These are phyloP conservation scores for Meloidogyne exigua DNA, from an alignment of 1,140 invertebrate genomes.

Conservation along the genomic window DNA sequence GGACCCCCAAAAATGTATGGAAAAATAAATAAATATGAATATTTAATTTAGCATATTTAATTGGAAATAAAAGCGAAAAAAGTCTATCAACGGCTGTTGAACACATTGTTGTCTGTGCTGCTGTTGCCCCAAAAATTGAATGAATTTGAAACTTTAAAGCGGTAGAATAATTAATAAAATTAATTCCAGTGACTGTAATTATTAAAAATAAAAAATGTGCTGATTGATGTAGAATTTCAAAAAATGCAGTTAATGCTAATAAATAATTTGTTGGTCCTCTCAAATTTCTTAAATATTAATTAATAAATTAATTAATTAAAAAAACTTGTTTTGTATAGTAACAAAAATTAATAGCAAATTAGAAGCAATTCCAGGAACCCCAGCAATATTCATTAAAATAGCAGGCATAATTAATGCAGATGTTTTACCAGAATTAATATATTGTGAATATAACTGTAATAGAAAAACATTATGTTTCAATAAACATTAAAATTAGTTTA, in stretches of 20 bases:
- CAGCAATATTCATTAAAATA: neutral
- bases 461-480: too few relatives aligned
- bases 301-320: neutral
- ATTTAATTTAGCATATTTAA: neutral
- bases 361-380: neutral
- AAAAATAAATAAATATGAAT: neutral
- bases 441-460: neutral
- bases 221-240: constrained; percentile 23
- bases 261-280: constrained; percentile 16
- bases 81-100: constrained; percentile 17
- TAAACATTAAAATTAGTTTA: too few relatives aligned
- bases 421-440: constrained; percentile 6
- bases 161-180: constrained; percentile 21
- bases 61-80: constrained; percentile 1
- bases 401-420: constrained; percentile 15
- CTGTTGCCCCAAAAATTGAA: constrained; percentile 11
- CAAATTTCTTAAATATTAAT: constrained; percentile 13
- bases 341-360: constrained; percentile 22
- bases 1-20: constrained; percentile 12
- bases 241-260: constrained; percentile 13
- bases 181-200: constrained; percentile 16
- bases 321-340: neutral
- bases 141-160: constrained; percentile 12
- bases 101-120: constrained; percentile 4
- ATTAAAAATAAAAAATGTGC: constrained; percentile 8